Evolutionary conservation across 2,113 vertebrate genomes (phyloP), one percentile per base, ranked within the genome.

Genomic region (Gracilinanus agilis): DNA sequence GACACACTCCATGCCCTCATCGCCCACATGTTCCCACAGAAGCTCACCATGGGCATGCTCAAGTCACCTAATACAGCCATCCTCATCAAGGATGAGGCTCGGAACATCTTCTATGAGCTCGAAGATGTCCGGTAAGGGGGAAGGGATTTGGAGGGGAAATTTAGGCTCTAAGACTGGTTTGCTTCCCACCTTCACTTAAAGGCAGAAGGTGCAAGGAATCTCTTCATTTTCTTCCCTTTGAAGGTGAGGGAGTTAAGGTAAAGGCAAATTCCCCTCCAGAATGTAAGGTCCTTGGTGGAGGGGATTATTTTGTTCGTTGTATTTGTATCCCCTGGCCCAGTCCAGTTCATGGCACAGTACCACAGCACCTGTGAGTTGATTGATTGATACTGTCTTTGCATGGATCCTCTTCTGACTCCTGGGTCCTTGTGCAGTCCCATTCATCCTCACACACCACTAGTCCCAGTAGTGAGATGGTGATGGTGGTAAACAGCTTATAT

Each of bases 21-120:
- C 53, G 99, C 99, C 89, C 99, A 99, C 99, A 99, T 99, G 99
- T 99, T 99, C 98, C 99, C 99, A 67, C 99, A 99, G 98, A 99
- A 99, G 98, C 98, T 99, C 97, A 99, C 99, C 44, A 99, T 99
- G 96, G 99, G 99, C 88, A 99, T 99, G 99, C 99, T 99, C 25
- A 99, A 99, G 97, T 99, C 99, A 3, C 99, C 99, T 97, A 99
- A 99, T 98, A 99, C 99, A 0, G 99, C 99, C 98, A 99, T 99
- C 98, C 98, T 99, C 98, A 99, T 99, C 99, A 99, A 99, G 97
- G 99, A 99, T 12, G 99, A 99, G 98, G 99, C 99, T 0, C 99
- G 99, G 2, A 99, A 99, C 0, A 99, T 99, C 97, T 99, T 99
- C 99, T 99, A 99, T 2, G 99, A 99, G 98, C 99, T 99, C 95